Conservation (phyloP, 1,140 invertebrate genomes). For the Leptinotarsa texana region DNA sequence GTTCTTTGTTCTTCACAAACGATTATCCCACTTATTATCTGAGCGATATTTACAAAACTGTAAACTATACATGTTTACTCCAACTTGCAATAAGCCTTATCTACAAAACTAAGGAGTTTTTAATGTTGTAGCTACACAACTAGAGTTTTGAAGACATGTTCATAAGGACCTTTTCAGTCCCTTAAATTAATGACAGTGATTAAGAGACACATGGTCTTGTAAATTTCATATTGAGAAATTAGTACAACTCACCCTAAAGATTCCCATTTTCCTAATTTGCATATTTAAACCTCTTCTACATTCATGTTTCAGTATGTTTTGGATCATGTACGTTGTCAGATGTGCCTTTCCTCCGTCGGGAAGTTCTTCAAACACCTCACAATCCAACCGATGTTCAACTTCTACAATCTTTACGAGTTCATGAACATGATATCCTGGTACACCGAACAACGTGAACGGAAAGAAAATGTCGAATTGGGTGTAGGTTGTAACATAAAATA, state of each 20-base stretch:
- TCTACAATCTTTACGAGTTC: conserved; percentile 84
- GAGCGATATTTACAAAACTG: too few species aligned
- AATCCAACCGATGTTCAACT: conserved; percentile 77
- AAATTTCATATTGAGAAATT: too few species aligned
- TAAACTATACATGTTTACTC: too few species aligned
- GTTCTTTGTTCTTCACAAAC: too few species aligned
- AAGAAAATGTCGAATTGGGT: conserved; percentile 51
- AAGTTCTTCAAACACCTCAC: conserved; percentile 68
- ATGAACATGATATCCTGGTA: conserved; percentile 81
- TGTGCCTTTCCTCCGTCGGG: conserved; percentile 74
- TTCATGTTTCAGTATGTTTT: conserved; percentile 65
- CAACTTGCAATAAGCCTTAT: too few species aligned
- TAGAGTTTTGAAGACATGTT: too few species aligned
- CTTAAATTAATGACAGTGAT: too few species aligned
- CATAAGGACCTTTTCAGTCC: too few species aligned
- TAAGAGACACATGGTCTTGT: too few species aligned
- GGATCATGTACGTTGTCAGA: conserved; percentile 74
- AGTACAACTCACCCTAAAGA: background rate
- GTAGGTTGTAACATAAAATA: conserved; percentile 65
- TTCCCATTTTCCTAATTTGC: background rate
- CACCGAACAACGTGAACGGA: conserved; percentile 58
- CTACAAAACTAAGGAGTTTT: too few species aligned
- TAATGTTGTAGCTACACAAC: too few species aligned
- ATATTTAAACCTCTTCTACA: background rate
- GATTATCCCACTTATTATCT: too few species aligned